Percentiles rank a stretch among this genome's conserved stretches.
Conservation (phyloP, 2,888 invertebrate species). For the Mesoligia furuncula region DNA sequence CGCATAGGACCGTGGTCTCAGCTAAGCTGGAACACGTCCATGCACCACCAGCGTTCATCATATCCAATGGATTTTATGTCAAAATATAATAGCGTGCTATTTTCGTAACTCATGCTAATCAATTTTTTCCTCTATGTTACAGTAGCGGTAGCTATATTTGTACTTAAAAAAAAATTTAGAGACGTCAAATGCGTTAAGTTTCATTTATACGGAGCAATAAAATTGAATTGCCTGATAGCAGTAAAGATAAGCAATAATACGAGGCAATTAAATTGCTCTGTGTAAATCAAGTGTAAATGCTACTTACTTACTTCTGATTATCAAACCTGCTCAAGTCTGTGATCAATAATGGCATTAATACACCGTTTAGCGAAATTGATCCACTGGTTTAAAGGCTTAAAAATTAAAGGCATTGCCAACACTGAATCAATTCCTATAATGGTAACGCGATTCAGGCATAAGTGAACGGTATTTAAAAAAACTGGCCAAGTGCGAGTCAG, state of each 20-base stretch:
- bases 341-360: not conserved
- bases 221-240: slow-evolving; percentile 2
- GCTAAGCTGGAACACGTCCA: slow-evolving; percentile 62
- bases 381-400: not conserved
- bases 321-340: not conserved
- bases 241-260: not conserved
- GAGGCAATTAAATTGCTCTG: not conserved
- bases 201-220: not conserved
- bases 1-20: slow-evolving; percentile 47
- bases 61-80: slow-evolving; percentile 59
- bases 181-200: not conserved
- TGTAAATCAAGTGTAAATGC: slow-evolving; percentile 4
- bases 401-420: not conserved
- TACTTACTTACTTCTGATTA: not conserved
- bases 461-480: not conserved
- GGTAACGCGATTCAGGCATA: too few relatives aligned
- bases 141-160: slow-evolving; percentile 7
- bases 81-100: slow-evolving; percentile 33
- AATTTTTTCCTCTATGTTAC: slow-evolving; percentile 1
- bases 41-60: slow-evolving; percentile 53
- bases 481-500: too few relatives aligned
- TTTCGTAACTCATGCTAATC: slow-evolving; percentile 13
- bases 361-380: not conserved
- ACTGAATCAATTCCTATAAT: not conserved
- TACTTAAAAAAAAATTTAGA: slow-evolving; percentile 21